A percentile compares a stretch with the other conserved stretches of the same genome.
phyloP scores from a whole-genome alignment of 2,888 invertebrate species.

The Lasioglossum pauxillum region DNA sequence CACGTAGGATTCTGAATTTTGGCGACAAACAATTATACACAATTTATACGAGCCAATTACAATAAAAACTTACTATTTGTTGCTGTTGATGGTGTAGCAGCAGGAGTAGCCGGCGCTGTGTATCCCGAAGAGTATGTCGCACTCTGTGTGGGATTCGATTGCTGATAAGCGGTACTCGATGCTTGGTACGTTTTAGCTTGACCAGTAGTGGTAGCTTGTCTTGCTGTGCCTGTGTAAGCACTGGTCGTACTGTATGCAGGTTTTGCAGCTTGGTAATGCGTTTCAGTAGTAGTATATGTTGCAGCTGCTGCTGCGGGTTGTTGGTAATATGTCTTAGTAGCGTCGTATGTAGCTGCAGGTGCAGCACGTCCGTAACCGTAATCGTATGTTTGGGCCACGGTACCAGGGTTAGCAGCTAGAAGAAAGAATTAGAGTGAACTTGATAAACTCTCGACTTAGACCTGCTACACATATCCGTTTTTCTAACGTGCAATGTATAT shows the following conservation, averaged over 20 bases:
- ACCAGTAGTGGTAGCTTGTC: conserved; percentile 85
- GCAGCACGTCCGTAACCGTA: conserved; percentile 89
- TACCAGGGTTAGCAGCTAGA: conserved; percentile 83
- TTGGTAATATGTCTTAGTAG: conserved; percentile 93
- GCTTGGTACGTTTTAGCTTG: conserved; percentile 84
- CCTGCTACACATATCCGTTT: too few species aligned
- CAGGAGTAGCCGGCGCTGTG: conserved; percentile 83
- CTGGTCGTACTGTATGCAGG: conserved; percentile 90
- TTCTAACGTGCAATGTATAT: too few species aligned
- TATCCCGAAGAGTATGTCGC: conserved; percentile 82
- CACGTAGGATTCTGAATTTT: conserved; percentile 44
- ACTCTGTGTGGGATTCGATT: conserved; percentile 82
- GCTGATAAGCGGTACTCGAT: conserved; percentile 82
- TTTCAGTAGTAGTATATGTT: conserved; percentile 88
- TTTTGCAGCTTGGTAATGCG: conserved; percentile 88
- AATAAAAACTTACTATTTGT: conserved; percentile 82
- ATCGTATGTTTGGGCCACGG: conserved; percentile 88
- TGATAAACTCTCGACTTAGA: background rate
- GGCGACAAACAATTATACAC: conserved; percentile 27
- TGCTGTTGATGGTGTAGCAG: conserved; percentile 81
- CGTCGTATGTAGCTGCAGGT: conserved; percentile 90
- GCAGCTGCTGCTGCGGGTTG: conserved; percentile 91
- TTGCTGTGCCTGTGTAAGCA: conserved; percentile 88
- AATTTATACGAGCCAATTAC: conserved; percentile 13
- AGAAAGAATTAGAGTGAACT: conserved; percentile 10